phyloP scores from a whole-genome alignment of 2,888 invertebrate genomes.

The Cenopis cana region DNA sequence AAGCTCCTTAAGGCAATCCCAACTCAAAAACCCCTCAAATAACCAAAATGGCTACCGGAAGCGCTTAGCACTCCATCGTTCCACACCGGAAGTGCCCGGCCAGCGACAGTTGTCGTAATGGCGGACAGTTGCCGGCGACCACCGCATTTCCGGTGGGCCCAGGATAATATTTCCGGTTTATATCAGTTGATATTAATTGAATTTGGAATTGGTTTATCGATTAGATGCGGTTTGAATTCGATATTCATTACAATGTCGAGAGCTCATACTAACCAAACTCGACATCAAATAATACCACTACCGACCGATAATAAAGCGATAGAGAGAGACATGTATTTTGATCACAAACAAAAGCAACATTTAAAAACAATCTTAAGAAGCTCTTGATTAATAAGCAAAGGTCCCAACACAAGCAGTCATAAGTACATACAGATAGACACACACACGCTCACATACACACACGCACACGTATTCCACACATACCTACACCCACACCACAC shows the following conservation, averaged over 20 bases:
- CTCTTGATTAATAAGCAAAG: too few relatives aligned
- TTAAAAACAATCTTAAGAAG: too few relatives aligned
- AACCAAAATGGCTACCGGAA: conserved; percentile 50
- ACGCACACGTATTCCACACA: too few relatives aligned
- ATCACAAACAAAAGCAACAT: too few relatives aligned
- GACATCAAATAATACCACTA: too few relatives aligned
- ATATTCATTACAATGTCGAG: neutral
- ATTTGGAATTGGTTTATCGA: conserved; percentile 40
- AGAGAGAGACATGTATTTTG: too few relatives aligned
- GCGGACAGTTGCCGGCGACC: conserved; percentile 40
- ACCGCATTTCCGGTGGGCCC: conserved; percentile 51
- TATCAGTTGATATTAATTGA: conserved; percentile 42
- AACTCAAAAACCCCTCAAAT: conserved; percentile 23
- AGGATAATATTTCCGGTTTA: conserved; percentile 38
- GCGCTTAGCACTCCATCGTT: conserved; percentile 50
- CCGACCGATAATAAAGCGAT: too few relatives aligned
- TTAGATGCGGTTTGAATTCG: neutral
- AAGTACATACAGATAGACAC: too few relatives aligned
- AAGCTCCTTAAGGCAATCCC: neutral
- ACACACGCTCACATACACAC: too few relatives aligned
- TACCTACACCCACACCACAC: too few relatives aligned
- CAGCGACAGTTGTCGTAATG: conserved; percentile 43
- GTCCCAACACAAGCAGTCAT: too few relatives aligned
- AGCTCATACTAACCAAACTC: too few relatives aligned
- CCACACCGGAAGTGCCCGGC: conserved; percentile 52